Evolutionary conservation across 2,113 vertebrate genomes (phyloP), one percentile per base, ranked within the genome.

Genomic region (Bucco capensis): DNA sequence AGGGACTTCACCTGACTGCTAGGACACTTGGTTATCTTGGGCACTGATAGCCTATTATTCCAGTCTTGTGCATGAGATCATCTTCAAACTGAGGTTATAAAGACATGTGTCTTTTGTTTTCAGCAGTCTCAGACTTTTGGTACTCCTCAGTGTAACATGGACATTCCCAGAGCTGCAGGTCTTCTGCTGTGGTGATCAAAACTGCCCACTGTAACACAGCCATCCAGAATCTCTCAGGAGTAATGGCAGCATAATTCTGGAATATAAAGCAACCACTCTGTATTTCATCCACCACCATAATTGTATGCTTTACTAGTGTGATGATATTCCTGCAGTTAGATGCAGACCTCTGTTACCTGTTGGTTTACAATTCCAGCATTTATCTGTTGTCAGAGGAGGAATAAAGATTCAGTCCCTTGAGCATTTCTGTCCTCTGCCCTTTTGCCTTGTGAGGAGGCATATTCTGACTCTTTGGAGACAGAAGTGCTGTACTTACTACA

Each of bases 281-380:
- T 24, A 15, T 47, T 82, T 65, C 12, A n/a, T 77, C 57, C 56
- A 13, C 7, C 8, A 27, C 23, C 19, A 35, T 23, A 35, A 10
- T 2, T 42, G 3, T 28, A 27, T 53, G n/a, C 19, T 90, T 61
- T 67, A 18, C 25, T 50, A 23, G 6, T 21, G 60, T 28, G 42
- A 19, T 11, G 8, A 3, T 0, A 2, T 8, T 86, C n/a, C 30
- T 64, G 37, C 27, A 74, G 35, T 17, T 50, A 30, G 24, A 31
- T 5, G 6, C 3, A 49, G 33, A 31, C 22, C 51, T 81, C 31
- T 7, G 11, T 3, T 22, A 8, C 0, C 0, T 22, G 9, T 30
- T 49, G 23, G 12, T 64, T 82, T 60, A 60, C 14, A 35, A 23
- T 49, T 35, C 15, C 31, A 31, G 7, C 30, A 4, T 24, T 21